Evolutionary conservation across 2,888 invertebrate genomes (phyloP), one percentile per base, ranked within the genome.

Genomic region (Congeria kusceri): DNA sequence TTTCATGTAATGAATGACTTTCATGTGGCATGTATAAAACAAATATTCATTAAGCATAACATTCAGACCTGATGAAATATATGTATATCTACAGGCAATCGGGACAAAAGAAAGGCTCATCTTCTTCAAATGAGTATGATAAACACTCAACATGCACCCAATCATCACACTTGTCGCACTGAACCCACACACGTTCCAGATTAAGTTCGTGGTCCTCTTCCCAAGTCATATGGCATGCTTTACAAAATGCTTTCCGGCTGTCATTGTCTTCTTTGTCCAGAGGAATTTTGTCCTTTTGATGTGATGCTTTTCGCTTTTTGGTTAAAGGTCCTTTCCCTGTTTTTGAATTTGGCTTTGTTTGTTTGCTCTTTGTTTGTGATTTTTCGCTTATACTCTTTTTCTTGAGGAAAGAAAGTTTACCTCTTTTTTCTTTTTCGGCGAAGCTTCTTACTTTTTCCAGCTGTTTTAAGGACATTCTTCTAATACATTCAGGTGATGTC

Each of bases 391-490:
- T 32, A 32, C 11, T 32, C 32, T 57, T 49, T 29, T 69, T 27
- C 20, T 62, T 69, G 5, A 69, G 32, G 49, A 27, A 69, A 32
- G 44, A 59, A 25, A 20, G 13, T 69, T 62, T 57, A 23, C 56
- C 68, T 20, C 13, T 56, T 28, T 58, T 57, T 27, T 68, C 59
- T 25, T 68, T 68, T 27, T 58, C 58, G 39, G 68, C 58, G 58
- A 68, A 68, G n/a, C 5, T 20, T 29, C 28, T 64, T 3, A 58
- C 68, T 68, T 58, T 58, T 20, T 68, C 57, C 25, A 68, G 11
- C 46, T 68, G 68, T 29, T 68, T 68, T 39, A 68, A 29, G 5
- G 68, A 68, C 20, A 58, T 57, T 9, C 25, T 58, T 68, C 68
- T 57, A 5, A 68, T 68, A 59, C 58, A 39, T 13, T 68, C 59